Evolutionary conservation across 2,113 vertebrate species (phyloP), one percentile per base, ranked within the genome.

Genomic region (Microtus montanus): DNA sequence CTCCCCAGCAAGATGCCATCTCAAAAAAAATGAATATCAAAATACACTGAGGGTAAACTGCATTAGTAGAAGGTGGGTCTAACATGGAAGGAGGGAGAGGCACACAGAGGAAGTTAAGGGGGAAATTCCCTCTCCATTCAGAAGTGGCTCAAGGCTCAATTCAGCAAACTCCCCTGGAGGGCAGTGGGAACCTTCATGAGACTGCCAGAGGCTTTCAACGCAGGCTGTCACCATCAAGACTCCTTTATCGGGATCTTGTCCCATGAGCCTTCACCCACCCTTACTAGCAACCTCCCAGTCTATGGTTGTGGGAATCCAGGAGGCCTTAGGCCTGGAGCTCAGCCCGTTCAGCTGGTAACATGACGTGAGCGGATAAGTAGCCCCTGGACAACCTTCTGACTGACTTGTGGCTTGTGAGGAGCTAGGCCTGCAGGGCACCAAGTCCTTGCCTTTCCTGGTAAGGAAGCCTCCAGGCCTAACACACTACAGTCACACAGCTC

Each of bases 141-240:
- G 8, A 73, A 3, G 78, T 78, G 66, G 47, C 52, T 83, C 61
- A 54, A 33, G 52, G 35, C 6, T 68, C 61, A 13, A 30, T 20
- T 52, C 13, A 24, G 15, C 35, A 1, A 20, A 19, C 13, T 54
- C n/a, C 11, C 70, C 44, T 2, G 7, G 63, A 87, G 26, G 19
- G 33, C 5, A 2, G 10, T 30, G 5, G 41, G 19, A 63, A 28
- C 7, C 22, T 58, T 33, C 5, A 6, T 68, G 28, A 74, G 38
- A 12, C 8, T 1, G 12, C 5, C 15, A 35, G 83, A 86, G 83
- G 33, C 26, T 87, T 64, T 22, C 70, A 38, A 63, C 52, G 1
- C 0, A 6, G 19, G 24, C 5, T 35, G 3, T 49, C 35, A 12
- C 20, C 24, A 49, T 11, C 13, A 17, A 0, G 13, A 24, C n/a